Percentiles rank a stretch among this genome's conserved stretches.
phyloP scores from a whole-genome alignment of 1,140 invertebrate genomes.

The Nomia melanderi region DNA sequence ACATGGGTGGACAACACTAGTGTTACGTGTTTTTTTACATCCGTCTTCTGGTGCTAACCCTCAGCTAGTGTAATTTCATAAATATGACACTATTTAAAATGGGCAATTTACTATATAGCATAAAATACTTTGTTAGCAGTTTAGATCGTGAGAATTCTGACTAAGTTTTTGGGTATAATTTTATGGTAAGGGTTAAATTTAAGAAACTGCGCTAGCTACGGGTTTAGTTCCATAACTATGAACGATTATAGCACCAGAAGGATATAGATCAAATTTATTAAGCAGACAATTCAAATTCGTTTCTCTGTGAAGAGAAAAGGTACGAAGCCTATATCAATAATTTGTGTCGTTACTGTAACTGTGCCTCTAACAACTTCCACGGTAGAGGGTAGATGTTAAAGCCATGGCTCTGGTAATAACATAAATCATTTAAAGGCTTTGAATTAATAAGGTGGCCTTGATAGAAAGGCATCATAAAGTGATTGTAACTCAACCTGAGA shows the following conservation, averaged over 20 bases:
- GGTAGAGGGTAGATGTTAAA: neutral
- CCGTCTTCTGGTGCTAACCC: neutral
- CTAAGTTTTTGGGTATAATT: neutral
- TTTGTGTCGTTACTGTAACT: neutral
- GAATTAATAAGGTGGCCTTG: conserved; percentile 1
- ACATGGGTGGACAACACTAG: neutral
- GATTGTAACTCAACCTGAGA: neutral
- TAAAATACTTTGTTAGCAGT: neutral
- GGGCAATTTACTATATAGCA: no score
- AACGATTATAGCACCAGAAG: neutral
- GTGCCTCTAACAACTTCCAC: neutral
- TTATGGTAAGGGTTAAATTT: neutral
- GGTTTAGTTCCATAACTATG: neutral
- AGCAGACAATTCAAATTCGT: neutral
- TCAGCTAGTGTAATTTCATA: neutral
- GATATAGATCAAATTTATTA: conserved; percentile 10
- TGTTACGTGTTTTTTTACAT: neutral
- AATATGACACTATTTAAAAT: neutral
- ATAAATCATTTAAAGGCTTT: neutral
- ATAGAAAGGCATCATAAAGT: neutral
- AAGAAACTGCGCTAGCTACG: neutral
- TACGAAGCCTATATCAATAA: neutral
- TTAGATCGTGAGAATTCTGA: neutral
- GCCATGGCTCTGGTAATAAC: neutral
- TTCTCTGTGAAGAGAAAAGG: neutral